Percentiles rank a stretch among this genome's conserved stretches.
These are phyloP conservation scores for Hepsetus odoe DNA, from an alignment of 2,113 vertebrate species.

Conservation along the genomic window DNA sequence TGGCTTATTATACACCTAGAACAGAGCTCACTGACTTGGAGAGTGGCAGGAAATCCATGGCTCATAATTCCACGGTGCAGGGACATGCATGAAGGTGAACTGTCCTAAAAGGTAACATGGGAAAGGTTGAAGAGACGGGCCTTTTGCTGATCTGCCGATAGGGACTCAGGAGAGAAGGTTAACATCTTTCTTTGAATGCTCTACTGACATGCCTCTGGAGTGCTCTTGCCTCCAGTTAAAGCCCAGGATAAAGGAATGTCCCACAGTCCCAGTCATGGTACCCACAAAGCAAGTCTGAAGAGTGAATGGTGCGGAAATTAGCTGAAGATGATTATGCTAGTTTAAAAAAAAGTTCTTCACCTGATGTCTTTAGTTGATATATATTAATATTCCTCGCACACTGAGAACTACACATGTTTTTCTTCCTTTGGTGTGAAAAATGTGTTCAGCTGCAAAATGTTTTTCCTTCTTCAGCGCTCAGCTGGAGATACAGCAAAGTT, in stretches of 20 bases:
- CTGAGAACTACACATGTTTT: not conserved
- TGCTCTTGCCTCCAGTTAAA: not conserved
- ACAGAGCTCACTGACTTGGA: not conserved
- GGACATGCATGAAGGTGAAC: not conserved
- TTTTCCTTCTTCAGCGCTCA: slow-evolving; percentile 30
- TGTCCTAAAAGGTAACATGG: slow-evolving; percentile 1
- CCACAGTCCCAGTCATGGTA: not conserved
- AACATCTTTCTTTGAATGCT: slow-evolving; percentile 5
- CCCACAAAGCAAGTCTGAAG: not conserved
- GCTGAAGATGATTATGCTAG: slow-evolving; percentile 2
- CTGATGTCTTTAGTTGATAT: slow-evolving; percentile 5
- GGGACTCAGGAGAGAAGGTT: slow-evolving; percentile 26
- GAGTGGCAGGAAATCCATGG: not conserved
- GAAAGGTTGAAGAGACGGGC: not conserved
- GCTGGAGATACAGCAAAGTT: slow-evolving; percentile 51
- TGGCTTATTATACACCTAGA: not conserved
- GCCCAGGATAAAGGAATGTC: not conserved
- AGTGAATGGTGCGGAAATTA: slow-evolving; percentile 13
- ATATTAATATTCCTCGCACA: slow-evolving; percentile 8
- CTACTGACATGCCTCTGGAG: slow-evolving; percentile 13
- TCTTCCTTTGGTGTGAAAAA: not conserved
- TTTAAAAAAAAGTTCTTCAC: not conserved
- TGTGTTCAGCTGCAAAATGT: not conserved
- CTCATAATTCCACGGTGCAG: not conserved
- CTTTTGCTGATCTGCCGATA: not conserved